A percentile compares a stretch with the other conserved stretches of the same genome.
Conservation (phyloP, 37 sponge, comb jelly and placozoan genomes). For the Spongia lamella region DNA sequence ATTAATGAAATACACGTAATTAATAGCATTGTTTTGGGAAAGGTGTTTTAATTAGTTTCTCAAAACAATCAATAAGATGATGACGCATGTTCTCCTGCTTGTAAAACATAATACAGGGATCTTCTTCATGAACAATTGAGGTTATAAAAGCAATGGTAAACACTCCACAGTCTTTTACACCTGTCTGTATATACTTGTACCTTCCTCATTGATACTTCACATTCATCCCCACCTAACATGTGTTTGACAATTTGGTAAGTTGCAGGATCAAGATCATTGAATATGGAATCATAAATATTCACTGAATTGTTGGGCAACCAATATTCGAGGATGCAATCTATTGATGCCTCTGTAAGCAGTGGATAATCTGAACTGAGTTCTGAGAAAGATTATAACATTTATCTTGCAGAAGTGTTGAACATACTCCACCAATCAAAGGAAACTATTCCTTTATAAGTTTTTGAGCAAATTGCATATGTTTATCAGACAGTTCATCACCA, state of each 20-base stretch:
- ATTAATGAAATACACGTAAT: no score
- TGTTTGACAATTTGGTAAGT: not conserved
- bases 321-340: slow-evolving; percentile 12
- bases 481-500: no score
- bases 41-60: slow-evolving; percentile 5
- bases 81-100: slow-evolving; percentile 3
- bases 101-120: not conserved
- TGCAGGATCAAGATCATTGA: not conserved
- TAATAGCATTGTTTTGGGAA: slow-evolving; percentile 14
- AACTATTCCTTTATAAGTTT: no score
- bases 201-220: slow-evolving; percentile 1
- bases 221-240: slow-evolving; percentile 4
- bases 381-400: no score
- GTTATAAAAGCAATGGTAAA: slow-evolving; percentile 15
- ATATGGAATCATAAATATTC: slow-evolving; percentile 5
- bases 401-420: no score
- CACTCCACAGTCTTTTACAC: slow-evolving; percentile 24
- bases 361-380: not conserved
- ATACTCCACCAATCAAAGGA: no score
- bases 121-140: slow-evolving; percentile 12
- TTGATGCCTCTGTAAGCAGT: not conserved
- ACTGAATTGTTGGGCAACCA: slow-evolving; percentile 1
- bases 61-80: slow-evolving; percentile 23
- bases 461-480: no score
- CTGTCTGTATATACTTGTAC: slow-evolving; percentile 3